phyloP scores from a whole-genome alignment of 2,888 invertebrate species.

The Argynnis bischoffii region DNA sequence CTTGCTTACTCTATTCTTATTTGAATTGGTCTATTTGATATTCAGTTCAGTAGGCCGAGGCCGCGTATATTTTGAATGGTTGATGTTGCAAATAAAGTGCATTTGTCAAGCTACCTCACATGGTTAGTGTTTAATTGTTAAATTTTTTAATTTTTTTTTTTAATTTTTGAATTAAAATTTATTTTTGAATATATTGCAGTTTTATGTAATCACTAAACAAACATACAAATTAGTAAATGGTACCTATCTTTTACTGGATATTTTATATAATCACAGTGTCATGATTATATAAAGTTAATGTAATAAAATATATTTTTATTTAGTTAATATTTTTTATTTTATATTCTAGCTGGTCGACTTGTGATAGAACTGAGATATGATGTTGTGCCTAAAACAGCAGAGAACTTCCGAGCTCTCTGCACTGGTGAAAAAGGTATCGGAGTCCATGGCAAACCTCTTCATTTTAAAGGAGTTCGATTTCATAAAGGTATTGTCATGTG shows the following conservation, averaged over 20 bases:
- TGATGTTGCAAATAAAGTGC: constrained; percentile 22
- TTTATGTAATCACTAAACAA: no score
- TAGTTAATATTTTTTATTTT: neutral
- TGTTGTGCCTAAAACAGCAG: constrained; percentile 92
- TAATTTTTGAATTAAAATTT: no score
- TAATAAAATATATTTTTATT: no score
- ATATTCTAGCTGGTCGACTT: constrained; percentile 87
- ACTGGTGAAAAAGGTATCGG: constrained; percentile 94
- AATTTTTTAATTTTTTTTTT: no score
- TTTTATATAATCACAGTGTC: no score
- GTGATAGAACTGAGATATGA: constrained; percentile 93
- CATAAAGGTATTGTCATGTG: constrained; percentile 84
- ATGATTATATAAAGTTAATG: neutral
- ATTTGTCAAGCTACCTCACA: constrained; percentile 12
- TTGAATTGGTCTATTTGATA: constrained; percentile 34
- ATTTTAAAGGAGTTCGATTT: constrained; percentile 92
- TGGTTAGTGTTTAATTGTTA: no score
- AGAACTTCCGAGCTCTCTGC: constrained; percentile 95
- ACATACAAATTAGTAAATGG: no score
- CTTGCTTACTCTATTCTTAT: constrained; percentile 42
- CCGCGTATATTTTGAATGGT: constrained; percentile 42
- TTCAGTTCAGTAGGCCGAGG: constrained; percentile 49
- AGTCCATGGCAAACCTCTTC: constrained; percentile 85
- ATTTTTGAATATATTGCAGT: no score
- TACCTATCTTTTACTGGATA: no score